A percentile compares a stretch with the other conserved stretches of the same genome.
Conservation (phyloP, 2,888 invertebrate species). For the Lochmaea capreae region DNA sequence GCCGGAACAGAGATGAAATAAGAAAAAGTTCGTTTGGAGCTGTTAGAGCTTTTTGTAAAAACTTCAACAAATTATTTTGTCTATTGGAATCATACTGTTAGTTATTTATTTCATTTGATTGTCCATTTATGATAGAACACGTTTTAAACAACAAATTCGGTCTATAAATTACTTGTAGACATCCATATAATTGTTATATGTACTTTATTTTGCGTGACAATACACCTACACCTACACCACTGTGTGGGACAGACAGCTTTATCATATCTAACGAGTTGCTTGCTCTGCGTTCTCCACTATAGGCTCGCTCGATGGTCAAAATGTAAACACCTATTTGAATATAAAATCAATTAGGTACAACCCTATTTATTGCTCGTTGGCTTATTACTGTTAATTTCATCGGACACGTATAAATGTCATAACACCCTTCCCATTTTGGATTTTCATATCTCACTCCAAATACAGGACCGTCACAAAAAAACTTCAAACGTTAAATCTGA, state of each 20-base stretch:
- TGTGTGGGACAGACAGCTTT: conserved; percentile 49
- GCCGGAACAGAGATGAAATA: no score
- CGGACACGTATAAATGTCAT: conserved; percentile 38
- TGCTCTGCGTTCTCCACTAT: conserved; percentile 49
- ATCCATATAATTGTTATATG: background rate
- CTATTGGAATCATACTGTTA: no score
- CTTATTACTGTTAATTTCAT: conserved; percentile 43
- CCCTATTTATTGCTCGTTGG: conserved; percentile 46
- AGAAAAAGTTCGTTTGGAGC: no score
- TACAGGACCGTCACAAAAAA: conserved; percentile 16
- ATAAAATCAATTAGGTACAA: conserved; percentile 54
- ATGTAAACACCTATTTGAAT: conserved; percentile 62
- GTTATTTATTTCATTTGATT: no score
- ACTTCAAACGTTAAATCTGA: conserved; percentile 5
- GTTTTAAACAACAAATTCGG: background rate
- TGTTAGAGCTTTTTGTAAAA: no score
- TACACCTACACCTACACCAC: conserved; percentile 14
- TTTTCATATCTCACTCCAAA: conserved; percentile 27
- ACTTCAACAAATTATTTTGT: no score
- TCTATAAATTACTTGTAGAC: background rate
- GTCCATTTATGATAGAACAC: background rate
- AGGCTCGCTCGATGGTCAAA: conserved; percentile 51
- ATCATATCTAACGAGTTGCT: conserved; percentile 65
- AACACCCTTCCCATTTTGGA: conserved; percentile 35
- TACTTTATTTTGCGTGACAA: background rate